Percentiles rank a stretch among this genome's conserved stretches.
Conservation (phyloP, 1,140 invertebrate genomes). For the Trachymyrmex septentrionalis region DNA sequence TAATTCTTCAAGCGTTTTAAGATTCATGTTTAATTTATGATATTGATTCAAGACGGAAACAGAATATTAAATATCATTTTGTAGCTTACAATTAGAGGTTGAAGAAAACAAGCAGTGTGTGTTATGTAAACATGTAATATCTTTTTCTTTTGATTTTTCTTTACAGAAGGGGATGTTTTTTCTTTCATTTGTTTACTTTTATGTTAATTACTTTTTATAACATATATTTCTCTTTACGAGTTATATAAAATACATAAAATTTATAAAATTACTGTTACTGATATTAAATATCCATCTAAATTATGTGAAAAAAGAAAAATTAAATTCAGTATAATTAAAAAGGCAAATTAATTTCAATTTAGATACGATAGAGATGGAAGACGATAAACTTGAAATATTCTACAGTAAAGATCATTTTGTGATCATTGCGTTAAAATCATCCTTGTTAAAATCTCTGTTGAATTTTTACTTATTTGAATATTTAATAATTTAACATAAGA, state of each 20-base stretch:
- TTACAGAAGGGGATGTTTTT: background rate
- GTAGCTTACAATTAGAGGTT: background rate
- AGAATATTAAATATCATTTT: background rate
- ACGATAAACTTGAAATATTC: background rate
- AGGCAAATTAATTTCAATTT: slow-evolving; percentile 1
- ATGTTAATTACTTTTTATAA: background rate
- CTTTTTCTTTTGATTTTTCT: background rate
- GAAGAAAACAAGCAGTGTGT: background rate
- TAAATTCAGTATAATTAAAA: slow-evolving; percentile 13
- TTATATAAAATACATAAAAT: background rate
- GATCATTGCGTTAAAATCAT: no score
- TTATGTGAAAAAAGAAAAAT: background rate
- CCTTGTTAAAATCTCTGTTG: no score
- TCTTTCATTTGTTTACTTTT: background rate
- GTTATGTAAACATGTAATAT: background rate
- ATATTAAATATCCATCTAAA: background rate
- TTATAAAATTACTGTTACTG: slow-evolving; percentile 15
- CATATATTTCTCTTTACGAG: background rate
- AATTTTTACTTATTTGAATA: no score
- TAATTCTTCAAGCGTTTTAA: background rate
- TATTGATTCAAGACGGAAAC: background rate
- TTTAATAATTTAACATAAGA: no score
- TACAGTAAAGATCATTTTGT: no score
- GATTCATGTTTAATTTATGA: background rate
- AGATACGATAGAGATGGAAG: background rate